Evolutionary conservation across 2,888 invertebrate species (phyloP).

Genomic region (Drosophila monieri): DNA sequence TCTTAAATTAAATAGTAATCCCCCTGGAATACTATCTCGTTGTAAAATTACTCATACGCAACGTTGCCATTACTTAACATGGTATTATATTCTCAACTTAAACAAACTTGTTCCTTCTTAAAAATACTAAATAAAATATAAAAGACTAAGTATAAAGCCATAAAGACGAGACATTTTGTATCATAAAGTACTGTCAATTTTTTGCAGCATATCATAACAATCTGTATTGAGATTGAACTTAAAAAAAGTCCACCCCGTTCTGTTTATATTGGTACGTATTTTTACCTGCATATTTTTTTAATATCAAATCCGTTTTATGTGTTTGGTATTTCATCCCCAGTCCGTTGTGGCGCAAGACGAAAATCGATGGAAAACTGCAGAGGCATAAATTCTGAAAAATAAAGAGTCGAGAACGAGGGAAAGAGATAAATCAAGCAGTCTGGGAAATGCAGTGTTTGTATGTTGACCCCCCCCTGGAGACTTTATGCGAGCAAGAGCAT

Average conservation of each 20-base stretch:
- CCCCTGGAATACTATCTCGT: neutral
- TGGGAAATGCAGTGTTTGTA: conserved; percentile 19
- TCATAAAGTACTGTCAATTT: too few relatives aligned
- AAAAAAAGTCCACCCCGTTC: neutral
- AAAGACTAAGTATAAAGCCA: neutral
- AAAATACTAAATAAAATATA: neutral
- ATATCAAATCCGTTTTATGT: conserved; percentile 81
- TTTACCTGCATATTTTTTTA: conserved; percentile 83
- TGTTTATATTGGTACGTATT: conserved; percentile 12
- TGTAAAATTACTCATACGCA: neutral
- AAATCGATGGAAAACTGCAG: conserved; percentile 79
- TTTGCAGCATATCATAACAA: too few relatives aligned
- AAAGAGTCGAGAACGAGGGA: conserved; percentile 24
- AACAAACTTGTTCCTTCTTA: neutral
- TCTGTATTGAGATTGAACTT: neutral
- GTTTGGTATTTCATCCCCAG: conserved; percentile 83
- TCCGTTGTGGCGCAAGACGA: conserved; percentile 77
- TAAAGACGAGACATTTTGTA: neutral
- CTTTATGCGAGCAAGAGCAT: conserved; percentile 3
- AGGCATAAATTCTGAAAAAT: conserved; percentile 73
- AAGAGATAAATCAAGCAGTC: conserved; percentile 40
- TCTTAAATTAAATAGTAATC: too few relatives aligned
- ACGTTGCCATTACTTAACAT: neutral
- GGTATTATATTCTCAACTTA: too few relatives aligned
- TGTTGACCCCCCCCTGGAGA: conserved; percentile 16